Conservation (phyloP, 2,113 vertebrate species). For the Potamarius usumacintae region DNA sequence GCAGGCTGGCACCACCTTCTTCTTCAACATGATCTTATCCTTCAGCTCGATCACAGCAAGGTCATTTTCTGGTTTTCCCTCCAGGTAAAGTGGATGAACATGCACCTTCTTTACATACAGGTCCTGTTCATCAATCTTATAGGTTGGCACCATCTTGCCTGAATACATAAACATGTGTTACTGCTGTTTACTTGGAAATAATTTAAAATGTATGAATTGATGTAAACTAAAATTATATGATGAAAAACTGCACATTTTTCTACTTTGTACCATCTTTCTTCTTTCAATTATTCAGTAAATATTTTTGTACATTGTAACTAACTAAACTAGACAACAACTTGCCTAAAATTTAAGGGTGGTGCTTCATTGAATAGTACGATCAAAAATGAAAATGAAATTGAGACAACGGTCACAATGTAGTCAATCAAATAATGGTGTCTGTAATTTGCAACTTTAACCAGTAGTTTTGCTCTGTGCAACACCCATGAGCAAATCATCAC, state of each 20-base stretch:
- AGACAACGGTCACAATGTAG: background rate
- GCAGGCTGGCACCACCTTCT: constrained; percentile 56
- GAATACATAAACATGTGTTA: background rate
- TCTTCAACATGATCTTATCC: constrained; percentile 63
- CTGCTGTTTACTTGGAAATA: background rate
- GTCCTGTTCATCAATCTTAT: constrained; percentile 53
- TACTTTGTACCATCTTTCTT: background rate
- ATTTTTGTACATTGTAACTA: background rate
- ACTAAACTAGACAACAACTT: background rate
- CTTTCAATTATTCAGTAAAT: too few relatives aligned
- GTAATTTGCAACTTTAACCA: background rate
- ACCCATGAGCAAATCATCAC: background rate
- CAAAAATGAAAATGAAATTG: background rate
- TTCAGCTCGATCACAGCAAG: constrained; percentile 71
- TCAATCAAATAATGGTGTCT: background rate
- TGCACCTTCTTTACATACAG: constrained; percentile 56
- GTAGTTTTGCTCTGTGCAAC: background rate
- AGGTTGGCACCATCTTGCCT: constrained; percentile 60
- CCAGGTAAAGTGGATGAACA: constrained; percentile 64
- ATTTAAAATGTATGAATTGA: background rate
- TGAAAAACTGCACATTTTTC: background rate
- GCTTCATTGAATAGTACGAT: background rate
- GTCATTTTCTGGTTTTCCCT: constrained; percentile 66
- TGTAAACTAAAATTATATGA: background rate
- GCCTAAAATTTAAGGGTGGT: background rate